phyloP scores from a whole-genome alignment of 2,797 vertebrate genomes.

The Decapterus maruadsi region DNA sequence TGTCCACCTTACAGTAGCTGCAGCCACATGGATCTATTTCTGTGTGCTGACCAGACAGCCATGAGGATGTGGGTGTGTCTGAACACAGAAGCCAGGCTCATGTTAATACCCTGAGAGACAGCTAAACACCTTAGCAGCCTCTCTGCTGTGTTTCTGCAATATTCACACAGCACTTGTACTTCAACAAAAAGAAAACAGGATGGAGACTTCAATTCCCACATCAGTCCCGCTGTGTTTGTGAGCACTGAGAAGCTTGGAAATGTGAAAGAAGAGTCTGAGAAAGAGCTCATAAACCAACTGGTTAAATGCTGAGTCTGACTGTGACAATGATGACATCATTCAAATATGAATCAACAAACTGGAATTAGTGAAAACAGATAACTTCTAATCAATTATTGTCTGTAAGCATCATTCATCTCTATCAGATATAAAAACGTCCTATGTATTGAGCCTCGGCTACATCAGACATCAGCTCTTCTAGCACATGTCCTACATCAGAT shows the following conservation, averaged over 20 bases:
- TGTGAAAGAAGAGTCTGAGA: neutral
- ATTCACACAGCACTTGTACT: slow-evolving; percentile 12
- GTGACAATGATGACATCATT: neutral
- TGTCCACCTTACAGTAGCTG: neutral
- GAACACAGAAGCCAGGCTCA: slow-evolving; percentile 49
- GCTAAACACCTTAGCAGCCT: slow-evolving; percentile 53
- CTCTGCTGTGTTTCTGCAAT: slow-evolving; percentile 41
- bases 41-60: neutral
- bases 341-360: neutral
- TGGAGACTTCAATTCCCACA: neutral
- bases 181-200: slow-evolving; percentile 24
- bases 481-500: neutral
- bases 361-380: neutral
- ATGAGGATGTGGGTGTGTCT: slow-evolving; percentile 28
- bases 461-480: neutral
- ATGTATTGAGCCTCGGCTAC: neutral
- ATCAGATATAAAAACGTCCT: neutral
- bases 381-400: too few species aligned
- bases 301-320: slow-evolving; percentile 5
- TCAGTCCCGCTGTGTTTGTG: neutral
- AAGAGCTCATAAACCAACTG: neutral
- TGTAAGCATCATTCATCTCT: neutral
- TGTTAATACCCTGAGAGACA: slow-evolving; percentile 62
- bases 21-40: slow-evolving; percentile 18
- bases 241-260: neutral